Conservation (phyloP, 2,113 vertebrate species). For the Engystomops pustulosus region DNA sequence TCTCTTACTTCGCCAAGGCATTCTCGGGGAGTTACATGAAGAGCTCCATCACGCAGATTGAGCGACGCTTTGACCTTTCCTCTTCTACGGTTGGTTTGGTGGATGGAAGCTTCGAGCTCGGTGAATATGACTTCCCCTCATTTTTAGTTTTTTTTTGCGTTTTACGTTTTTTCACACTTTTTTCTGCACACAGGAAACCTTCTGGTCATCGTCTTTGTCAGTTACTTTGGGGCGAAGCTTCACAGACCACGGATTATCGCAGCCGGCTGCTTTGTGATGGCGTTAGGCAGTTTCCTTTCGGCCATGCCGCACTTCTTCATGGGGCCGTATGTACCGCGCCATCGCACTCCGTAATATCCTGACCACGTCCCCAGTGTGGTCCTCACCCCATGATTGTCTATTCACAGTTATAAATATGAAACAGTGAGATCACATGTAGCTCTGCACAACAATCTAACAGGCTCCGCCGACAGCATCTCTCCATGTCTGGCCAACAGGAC, state of each 20-base stretch:
- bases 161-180: conserved; percentile 65
- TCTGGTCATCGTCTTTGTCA: too few relatives aligned
- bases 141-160: not conserved
- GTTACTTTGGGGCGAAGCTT: too few relatives aligned
- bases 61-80: too few relatives aligned
- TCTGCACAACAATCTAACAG: conserved; percentile 61
- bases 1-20: conserved; percentile 81
- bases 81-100: conserved; percentile 82
- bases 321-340: too few relatives aligned
- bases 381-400: not conserved
- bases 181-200: too few relatives aligned
- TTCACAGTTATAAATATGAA: conserved; percentile 75
- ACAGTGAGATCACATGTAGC: not conserved
- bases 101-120: conserved; percentile 92
- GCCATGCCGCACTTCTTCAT: conserved; percentile 94
- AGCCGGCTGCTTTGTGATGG: conserved; percentile 82
- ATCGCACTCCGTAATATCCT: not conserved
- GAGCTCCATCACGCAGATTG: conserved; percentile 90
- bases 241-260: conserved; percentile 88
- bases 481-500: conserved; percentile 62
- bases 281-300: conserved; percentile 79
- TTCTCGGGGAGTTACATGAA: conserved; percentile 84
- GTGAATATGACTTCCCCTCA: conserved; percentile 69
- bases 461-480: conserved; percentile 35
- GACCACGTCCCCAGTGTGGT: not conserved